phyloP scores from a whole-genome alignment of 2,797 vertebrate genomes.

The Ctenosaura bakeri region DNA sequence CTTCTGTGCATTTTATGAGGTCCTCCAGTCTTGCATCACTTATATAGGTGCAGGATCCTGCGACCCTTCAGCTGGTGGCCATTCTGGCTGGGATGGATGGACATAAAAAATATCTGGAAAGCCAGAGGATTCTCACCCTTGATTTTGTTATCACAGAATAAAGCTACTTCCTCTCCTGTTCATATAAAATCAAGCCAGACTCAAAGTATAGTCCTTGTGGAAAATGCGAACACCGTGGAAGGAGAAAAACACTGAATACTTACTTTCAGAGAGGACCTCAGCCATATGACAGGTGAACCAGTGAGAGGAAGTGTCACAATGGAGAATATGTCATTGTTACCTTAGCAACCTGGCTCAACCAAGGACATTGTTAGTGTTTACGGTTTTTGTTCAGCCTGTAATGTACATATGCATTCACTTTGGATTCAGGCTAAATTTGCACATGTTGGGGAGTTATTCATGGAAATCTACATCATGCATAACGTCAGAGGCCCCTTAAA shows the following conservation, averaged over 20 bases:
- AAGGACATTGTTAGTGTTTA: background rate
- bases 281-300: background rate
- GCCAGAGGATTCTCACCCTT: background rate
- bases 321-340: slow-evolving; percentile 22
- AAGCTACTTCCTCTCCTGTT: background rate
- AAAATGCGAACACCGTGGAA: background rate
- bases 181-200: background rate
- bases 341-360: slow-evolving; percentile 35
- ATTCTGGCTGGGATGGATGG: background rate
- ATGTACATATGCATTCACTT: background rate
- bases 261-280: slow-evolving; percentile 19
- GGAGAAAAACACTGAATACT: background rate
- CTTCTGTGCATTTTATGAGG: background rate
- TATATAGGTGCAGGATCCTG: background rate
- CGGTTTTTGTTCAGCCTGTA: background rate
- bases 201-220: background rate
- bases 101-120: background rate
- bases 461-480: background rate
- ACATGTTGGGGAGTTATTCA: background rate
- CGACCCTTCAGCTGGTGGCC: background rate
- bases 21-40: background rate
- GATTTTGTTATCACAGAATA: background rate
- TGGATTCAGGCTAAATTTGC: background rate
- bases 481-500: background rate
- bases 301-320: slow-evolving; percentile 28